Percentiles rank a stretch among this genome's conserved stretches.
Conservation (phyloP, 2,113 vertebrate genomes). For the Pycnonotus jocosus region DNA sequence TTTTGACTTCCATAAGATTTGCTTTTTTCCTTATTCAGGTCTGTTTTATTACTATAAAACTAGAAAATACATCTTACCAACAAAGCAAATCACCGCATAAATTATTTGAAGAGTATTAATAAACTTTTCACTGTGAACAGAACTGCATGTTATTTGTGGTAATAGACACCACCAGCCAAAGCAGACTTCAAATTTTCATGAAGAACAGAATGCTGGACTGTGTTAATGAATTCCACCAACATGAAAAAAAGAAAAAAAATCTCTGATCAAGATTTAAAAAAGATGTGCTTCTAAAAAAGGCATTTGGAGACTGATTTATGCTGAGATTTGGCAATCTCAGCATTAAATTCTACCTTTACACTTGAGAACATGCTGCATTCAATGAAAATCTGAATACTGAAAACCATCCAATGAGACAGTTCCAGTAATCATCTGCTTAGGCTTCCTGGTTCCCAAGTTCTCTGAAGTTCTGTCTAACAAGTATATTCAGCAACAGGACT, state of each 20-base stretch:
- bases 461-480: background rate
- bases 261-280: background rate
- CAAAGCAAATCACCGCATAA: background rate
- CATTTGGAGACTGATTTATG: background rate
- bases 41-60: background rate
- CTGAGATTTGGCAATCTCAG: background rate
- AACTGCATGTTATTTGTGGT: background rate
- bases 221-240: background rate
- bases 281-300: background rate
- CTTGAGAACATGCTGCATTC: background rate
- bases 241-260: background rate
- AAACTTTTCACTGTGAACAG: background rate
- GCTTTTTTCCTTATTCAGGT: background rate
- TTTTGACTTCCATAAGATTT: background rate
- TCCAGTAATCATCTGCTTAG: background rate
- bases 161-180: background rate
- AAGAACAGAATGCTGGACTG: background rate
- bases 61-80: background rate
- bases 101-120: background rate
- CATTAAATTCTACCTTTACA: background rate
- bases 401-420: background rate
- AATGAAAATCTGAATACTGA: background rate
- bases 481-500: background rate
- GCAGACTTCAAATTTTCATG: background rate
- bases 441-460: background rate